Conservation (phyloP, 2,113 vertebrate species). For the Prochilodus magdalenae region DNA sequence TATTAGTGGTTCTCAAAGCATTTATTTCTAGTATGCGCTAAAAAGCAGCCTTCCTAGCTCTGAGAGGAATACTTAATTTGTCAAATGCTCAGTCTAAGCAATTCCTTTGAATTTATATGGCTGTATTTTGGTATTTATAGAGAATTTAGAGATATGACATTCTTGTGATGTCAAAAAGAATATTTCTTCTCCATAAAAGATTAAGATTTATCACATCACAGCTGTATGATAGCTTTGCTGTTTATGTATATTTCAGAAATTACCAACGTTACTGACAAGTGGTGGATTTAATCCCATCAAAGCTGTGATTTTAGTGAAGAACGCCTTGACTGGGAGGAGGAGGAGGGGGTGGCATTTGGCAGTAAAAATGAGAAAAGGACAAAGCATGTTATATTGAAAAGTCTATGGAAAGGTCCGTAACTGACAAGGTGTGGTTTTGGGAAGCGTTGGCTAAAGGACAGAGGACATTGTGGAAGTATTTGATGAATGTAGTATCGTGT, state of each 20-base stretch:
- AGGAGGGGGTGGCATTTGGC: neutral
- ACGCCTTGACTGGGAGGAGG: conserved; percentile 4
- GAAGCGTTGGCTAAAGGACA: conserved; percentile 24
- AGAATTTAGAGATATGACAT: neutral
- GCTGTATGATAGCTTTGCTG: conserved; percentile 19
- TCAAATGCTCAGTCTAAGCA: conserved; percentile 9
- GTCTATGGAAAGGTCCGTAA: conserved; percentile 23
- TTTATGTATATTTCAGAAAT: conserved; percentile 6
- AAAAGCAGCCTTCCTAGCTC: conserved; percentile 18
- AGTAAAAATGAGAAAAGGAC: conserved; percentile 38
- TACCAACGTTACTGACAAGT: conserved; percentile 32
- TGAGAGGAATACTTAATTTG: conserved; percentile 1
- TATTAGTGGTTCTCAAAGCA: conserved; percentile 26
- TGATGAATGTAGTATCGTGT: conserved; percentile 31
- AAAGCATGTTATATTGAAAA: conserved; percentile 42
- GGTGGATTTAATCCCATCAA: conserved; percentile 40
- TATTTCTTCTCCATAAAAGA: neutral
- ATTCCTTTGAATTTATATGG: neutral
- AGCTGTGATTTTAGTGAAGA: conserved; percentile 42
- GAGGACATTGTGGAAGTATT: conserved; percentile 16
- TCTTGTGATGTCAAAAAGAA: conserved; percentile 19
- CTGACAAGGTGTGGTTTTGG: conserved; percentile 10
- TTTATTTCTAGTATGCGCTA: conserved; percentile 19
- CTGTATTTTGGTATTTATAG: neutral
- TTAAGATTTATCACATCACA: neutral